Evolutionary conservation across 2,797 vertebrate genomes (phyloP).

Genomic region (Coilia nasus): DNA sequence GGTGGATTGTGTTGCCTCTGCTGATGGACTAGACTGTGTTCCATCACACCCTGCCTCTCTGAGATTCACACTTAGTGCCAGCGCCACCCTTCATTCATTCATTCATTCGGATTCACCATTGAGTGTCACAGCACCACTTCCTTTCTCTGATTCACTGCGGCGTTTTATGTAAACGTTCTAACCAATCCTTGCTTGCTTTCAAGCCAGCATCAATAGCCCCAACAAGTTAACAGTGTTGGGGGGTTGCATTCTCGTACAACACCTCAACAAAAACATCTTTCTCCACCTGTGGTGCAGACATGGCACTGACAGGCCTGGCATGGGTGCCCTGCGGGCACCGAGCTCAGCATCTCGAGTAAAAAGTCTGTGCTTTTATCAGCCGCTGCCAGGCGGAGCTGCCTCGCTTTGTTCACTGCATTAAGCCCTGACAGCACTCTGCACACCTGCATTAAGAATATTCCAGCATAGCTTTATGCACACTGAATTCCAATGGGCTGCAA

Average conservation of each 20-base stretch:
- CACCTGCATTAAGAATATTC: constrained; percentile 9
- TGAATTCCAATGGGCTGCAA: neutral
- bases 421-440: constrained; percentile 10
- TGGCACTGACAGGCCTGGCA: constrained; percentile 8
- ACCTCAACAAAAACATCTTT: neutral
- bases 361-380: constrained; percentile 2
- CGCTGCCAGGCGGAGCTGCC: constrained; percentile 2
- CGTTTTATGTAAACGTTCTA: neutral
- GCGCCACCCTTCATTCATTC: neutral
- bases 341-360: neutral
- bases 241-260: neutral
- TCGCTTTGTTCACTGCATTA: constrained; percentile 20
- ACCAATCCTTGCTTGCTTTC: neutral
- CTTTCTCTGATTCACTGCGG: neutral
- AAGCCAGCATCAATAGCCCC: neutral
- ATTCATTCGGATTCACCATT: neutral
- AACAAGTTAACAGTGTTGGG: neutral
- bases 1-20: no score
- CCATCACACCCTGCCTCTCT: neutral
- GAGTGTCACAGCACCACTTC: neutral
- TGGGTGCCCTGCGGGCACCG: neutral
- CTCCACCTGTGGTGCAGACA: neutral
- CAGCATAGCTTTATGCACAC: neutral
- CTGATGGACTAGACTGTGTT: no score
- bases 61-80: neutral